Percentiles rank a stretch among this genome's conserved stretches.
These are phyloP conservation scores for Hydractinia symbiolongicarpus DNA, from an alignment of 30 jellyfish, hydroid and myxozoan genomes.

Conservation along the genomic window DNA sequence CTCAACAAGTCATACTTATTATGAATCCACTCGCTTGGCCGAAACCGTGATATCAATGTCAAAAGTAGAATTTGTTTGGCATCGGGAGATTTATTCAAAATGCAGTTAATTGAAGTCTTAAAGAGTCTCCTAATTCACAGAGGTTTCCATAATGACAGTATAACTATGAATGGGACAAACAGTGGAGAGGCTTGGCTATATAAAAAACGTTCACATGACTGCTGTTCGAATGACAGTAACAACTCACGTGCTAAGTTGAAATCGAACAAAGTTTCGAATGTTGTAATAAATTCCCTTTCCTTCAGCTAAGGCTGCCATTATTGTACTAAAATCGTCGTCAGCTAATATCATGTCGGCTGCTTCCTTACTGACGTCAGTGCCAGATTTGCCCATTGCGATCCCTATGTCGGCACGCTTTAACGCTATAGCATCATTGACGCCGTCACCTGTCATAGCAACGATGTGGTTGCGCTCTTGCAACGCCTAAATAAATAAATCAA, in stretches of 20 bases:
- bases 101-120: too few species aligned
- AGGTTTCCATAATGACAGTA: too few species aligned
- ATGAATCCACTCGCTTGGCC: too few species aligned
- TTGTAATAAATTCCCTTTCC: slow-evolving; percentile 91
- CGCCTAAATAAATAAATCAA: slow-evolving; percentile 35
- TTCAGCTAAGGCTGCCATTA: slow-evolving; percentile 90
- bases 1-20: too few species aligned
- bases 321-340: slow-evolving; percentile 82
- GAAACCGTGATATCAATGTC: too few species aligned
- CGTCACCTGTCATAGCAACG: slow-evolving; percentile 99
- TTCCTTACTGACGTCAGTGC: slow-evolving; percentile 95
- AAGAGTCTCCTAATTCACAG: too few species aligned
- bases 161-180: too few species aligned
- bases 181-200: too few species aligned
- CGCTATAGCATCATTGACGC: slow-evolving; percentile 95
- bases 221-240: neutral
- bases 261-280: slow-evolving; percentile 85
- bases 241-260: slow-evolving; percentile 96
- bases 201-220: too few species aligned
- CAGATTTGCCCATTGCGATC: slow-evolving; percentile 92
- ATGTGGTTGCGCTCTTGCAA: slow-evolving; percentile 79
- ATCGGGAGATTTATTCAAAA: too few species aligned
- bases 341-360: slow-evolving; percentile 97
- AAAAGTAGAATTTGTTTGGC: too few species aligned
- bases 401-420: slow-evolving; percentile 90